Base-by-base conservation (phyloP, 2,797 vertebrate genomes). In the Phalloptychus januarius region DNA sequence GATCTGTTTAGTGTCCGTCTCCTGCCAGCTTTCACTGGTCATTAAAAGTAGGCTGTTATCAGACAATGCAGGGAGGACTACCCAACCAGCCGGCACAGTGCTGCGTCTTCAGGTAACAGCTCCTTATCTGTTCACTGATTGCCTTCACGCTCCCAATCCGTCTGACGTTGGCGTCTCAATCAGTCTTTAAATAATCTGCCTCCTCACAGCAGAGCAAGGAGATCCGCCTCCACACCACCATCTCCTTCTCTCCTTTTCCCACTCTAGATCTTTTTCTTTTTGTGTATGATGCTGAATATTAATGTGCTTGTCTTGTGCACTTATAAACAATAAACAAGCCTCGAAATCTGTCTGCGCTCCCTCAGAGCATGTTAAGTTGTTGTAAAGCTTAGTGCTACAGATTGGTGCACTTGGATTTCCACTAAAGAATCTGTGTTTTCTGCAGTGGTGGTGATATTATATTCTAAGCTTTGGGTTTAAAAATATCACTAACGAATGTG, bases 151-250 rank as follows among this genome's bases (percentile, higher is more conserved):
- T 95, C 93, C 93, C 95, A 94, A 95, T 96, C 94, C 93, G 89
- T 94, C 93, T 95, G 95, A 95, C 93, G 91, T 93, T 95, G 95
- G 94, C 94, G 72, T 96, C 95, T 96, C 95, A 95, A 95, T 96
- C 95, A 95, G 94, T 95, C 95, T 96, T 95, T 95, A 95, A 95
- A 95, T 96, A 96, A 96, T 95, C 94, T 95, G 90, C 93, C 93
- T 94, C 89, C 89, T 90, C 89, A 83, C 79, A 87, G 80, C 87
- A 89, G 85, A 77, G 65, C 87, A 83, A 87, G 86, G 80, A 92
- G 91, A 93, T 93, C 93, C 85, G 87, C 90, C 93, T 92, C 93
- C 83, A 83, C 91, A 84, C 83, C 61, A 38, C 16, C 61, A 36
- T 88, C 86, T 85, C 84, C 88, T 90, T 82, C 82, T 86, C 83